Base-by-base conservation (phyloP, 2,113 vertebrate species). In the Coryphaenoides rupestris region DNA sequence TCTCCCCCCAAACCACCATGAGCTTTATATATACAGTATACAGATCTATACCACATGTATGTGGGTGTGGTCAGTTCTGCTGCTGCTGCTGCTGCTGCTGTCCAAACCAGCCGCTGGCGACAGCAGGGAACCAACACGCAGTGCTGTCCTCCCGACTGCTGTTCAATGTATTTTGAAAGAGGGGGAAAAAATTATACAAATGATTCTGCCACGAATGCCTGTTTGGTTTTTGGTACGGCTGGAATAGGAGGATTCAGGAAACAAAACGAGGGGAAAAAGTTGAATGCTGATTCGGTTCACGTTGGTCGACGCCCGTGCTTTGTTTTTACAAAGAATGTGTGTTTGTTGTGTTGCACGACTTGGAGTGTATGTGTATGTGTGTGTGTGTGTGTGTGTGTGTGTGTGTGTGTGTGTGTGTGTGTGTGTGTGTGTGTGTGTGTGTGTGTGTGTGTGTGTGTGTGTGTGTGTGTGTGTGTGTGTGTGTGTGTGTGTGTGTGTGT, bases 131-230 rank as follows among this genome's bases (percentile, higher is more conserved):
- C n/a, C n/a, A n/a, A n/a, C n/a, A n/a, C n/a, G n/a, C n/a, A n/a
- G n/a, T n/a, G n/a, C n/a, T n/a, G 47, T 63, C 64, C 62, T 75
- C 84, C 70, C 70, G 67, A 66, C 80, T 83, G 83, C 80, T 83
- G 80, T 80, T 85, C 3, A 75, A 40, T 78, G 71, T 84, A 73
- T 69, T 79, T 49, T 16, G 21, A 73, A 68, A 33, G 45, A 60
- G n/a, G n/a, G n/a, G n/a, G 46, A 60, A 79, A 64, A 71, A 22
- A 15, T 19, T 23, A 49, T 24, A 60, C 54, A 53, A 60, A 45
- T 55, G 54, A 79, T 84, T 82, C 66, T 72, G 74, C 85, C 85
- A 78, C 73, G 68, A 81, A 79, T 83, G 85, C 83, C 82, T 85
- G 66, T 72, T 50, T 79, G 78, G 76, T 79, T 78, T 40, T 77